Base-by-base conservation (phyloP, 2,797 vertebrate genomes). In the Sebastiscus albofasciatus region DNA sequence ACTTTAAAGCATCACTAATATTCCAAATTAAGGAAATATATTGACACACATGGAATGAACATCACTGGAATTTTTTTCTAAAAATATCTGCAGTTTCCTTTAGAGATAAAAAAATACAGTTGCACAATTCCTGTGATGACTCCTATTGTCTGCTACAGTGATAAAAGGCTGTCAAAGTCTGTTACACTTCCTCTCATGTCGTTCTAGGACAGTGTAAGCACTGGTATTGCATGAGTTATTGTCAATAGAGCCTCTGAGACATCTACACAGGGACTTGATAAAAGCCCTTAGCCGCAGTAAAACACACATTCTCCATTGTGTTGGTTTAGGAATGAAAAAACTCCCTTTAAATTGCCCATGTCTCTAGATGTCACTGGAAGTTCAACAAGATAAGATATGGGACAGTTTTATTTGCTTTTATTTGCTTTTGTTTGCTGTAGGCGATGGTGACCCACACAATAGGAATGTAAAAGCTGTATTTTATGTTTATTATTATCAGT, bases 351-450 rank as follows among this genome's bases (percentile, higher is more conserved):
- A 94, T 91, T 75, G 80, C 59, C 77, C 88, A 81, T 92, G 90
- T 93, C 90, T 93, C 77, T 79, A 86, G 85, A 91, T 93, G 95
- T 94, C 92, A 94, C 80, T 81, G 80, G 87, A 93, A 94, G 94
- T 95, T 94, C 91, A 93, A 90, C 85, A 89, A 92, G 94, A 95
- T 95, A 94, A 95, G 91, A 93, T 93, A 93, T 80, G 83, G 87
- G 76, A 90, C 65, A 72, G 75, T 89, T 93, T 93, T 78, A 77
- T 86, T 85, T 82, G 71, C 82, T 34, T 92, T 88, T 86, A 75
- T 88, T 87, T 79, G 29, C 61, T 75, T 81, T 84, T 91, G 80
- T 90, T 85, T 93, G 46, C 78, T 77, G 31, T 70, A 24, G 59
- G 73, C 56, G 34, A 58, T 26, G 2, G 67, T 84, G 59, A 82